Base-by-base conservation (phyloP, 2,113 vertebrate genomes). In the Sminthopsis crassicaudata region DNA sequence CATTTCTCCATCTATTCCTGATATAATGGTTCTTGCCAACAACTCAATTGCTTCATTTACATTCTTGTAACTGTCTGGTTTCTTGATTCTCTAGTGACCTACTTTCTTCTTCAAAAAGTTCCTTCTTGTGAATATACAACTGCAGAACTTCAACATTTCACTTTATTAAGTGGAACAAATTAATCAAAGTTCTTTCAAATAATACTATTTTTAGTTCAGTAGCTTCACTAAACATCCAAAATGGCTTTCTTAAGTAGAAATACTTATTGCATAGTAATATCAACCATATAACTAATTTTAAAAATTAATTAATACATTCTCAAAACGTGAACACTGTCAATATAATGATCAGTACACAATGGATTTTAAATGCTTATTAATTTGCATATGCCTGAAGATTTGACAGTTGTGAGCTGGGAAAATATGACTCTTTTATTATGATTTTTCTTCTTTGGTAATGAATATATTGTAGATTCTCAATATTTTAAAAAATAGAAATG, bases 11-110 rank as follows among this genome's bases (percentile, higher is more conserved):
- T 93, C 57, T 92, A 94, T 91, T 93, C 89, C 50, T 46, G 42
- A 14, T 84, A 95, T 92, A 96, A 91, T n/a, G 48, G 92, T 60
- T 22, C 90, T 93, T 26, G 50, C 46, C 42, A 92, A 93, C 42
- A 52, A 89, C 93, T 95, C 9, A 96, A 89, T 94, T 54, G 46
- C 53, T 92, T 95, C 91, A 92, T 96, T 97, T 97, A 53, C 7
- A 92, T 46, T 90, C 23, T 36, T 91, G 48, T 76, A 91, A 91
- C 88, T 57, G 46, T 16, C 89, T 53, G 42, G 90, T 57, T 94
- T 96, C 23, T 92, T 36, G 46, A 7, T 60, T 93, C 91, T 93
- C 53, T 4, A 93, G 93, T 46, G 95, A 95, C 0, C 1, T n/a
- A 93, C 54, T 93, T 46, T 10, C 91, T 25, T 92, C 67, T 23